Evolutionary conservation across 2,888 invertebrate species (phyloP).

Genomic region (Drosophila neotestacea): DNA sequence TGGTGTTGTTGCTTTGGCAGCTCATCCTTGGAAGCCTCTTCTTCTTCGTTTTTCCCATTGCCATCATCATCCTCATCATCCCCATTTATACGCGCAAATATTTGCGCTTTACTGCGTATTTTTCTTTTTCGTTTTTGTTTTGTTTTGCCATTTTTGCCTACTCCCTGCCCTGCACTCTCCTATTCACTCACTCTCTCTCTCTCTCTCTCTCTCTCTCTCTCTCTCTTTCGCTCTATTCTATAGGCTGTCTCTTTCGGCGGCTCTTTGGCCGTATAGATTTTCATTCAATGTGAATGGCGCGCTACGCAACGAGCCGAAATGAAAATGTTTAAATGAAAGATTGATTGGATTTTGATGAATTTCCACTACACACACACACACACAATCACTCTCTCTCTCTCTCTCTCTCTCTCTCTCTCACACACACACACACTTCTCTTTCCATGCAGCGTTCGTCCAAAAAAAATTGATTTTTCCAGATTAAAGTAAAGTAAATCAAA

Average conservation of each 20-base stretch:
- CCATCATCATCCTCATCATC: conserved; percentile 46
- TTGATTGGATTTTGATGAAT: conserved; percentile 82
- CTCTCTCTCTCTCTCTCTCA: conserved; percentile 23
- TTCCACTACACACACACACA: conserved; percentile 62
- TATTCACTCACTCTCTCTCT: too few species aligned
- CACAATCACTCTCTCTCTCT: too few species aligned
- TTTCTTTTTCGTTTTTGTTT: conserved; percentile 45
- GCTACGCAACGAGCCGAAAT: conserved; percentile 74
- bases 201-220: too few species aligned
- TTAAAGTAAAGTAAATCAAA: conserved; percentile 75
- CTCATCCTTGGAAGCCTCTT: conserved; percentile 43
- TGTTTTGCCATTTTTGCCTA: conserved; percentile 64
- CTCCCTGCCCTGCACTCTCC: not conserved
- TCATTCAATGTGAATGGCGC: conserved; percentile 66
- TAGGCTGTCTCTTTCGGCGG: conserved; percentile 15
- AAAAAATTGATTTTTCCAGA: conserved; percentile 63
- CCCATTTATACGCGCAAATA: conserved; percentile 80
- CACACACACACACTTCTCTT: conserved; percentile 34
- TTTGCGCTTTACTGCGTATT: conserved; percentile 77
- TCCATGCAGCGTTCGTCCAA: conserved; percentile 30
- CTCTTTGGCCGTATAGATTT: conserved; percentile 54
- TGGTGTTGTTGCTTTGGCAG: conserved; percentile 25
- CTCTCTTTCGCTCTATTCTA: not conserved
- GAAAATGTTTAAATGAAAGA: conserved; percentile 82
- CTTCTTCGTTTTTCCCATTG: not conserved